These are phyloP conservation scores for Chaenodraco wilsoni DNA, from an alignment of 2,797 vertebrate genomes.

Conservation along the genomic window DNA sequence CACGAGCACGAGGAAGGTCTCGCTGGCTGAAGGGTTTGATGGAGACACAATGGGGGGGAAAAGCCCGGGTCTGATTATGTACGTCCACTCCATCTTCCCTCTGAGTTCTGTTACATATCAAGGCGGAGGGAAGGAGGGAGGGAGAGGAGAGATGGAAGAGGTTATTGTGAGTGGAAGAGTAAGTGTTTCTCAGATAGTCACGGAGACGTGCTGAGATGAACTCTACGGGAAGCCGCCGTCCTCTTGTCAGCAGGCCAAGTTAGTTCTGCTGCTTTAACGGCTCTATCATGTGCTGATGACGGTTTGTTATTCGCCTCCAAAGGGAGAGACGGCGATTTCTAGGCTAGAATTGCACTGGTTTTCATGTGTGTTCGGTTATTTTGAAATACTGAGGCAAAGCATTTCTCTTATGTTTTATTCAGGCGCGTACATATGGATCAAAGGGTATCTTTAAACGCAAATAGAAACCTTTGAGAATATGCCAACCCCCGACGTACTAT, in stretches of 20 bases:
- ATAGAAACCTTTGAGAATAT: neutral
- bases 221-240: conserved; percentile 58
- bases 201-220: conserved; percentile 73
- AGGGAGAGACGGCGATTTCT: conserved; percentile 4
- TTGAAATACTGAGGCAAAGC: neutral
- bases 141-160: conserved; percentile 52
- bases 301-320: conserved; percentile 17
- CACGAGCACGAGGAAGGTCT: conserved; percentile 53
- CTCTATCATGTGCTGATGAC: conserved; percentile 61
- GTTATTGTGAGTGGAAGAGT: conserved; percentile 70
- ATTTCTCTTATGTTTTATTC: conserved; percentile 1
- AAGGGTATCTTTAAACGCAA: neutral
- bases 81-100: conserved; percentile 67
- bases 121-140: conserved; percentile 46
- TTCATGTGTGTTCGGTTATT: conserved; percentile 14
- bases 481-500: neutral
- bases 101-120: conserved; percentile 77
- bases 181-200: conserved; percentile 73
- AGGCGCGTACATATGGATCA: neutral
- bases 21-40: conserved; percentile 46
- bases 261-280: conserved; percentile 63
- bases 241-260: conserved; percentile 73
- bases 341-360: neutral
- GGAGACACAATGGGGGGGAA: conserved; percentile 48
- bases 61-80: conserved; percentile 72